Conservation (phyloP, 2,113 vertebrate genomes). For the Polyodon spathula region DNA sequence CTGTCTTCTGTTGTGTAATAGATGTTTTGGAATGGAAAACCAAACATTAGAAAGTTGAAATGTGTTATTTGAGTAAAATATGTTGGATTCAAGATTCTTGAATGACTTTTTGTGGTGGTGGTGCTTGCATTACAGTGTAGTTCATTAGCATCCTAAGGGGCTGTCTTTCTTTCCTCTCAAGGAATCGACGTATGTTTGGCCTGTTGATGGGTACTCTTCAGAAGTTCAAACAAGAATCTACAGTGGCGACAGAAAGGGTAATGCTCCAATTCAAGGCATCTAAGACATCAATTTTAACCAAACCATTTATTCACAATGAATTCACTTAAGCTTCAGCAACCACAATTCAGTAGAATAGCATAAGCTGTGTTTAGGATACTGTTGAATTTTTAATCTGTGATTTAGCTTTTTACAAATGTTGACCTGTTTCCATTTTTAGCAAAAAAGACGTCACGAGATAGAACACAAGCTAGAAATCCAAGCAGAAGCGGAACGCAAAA, state of each 20-base stretch:
- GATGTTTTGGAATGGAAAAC: too few relatives aligned
- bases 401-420: not conserved
- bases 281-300: not conserved
- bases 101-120: too few relatives aligned
- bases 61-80: too few relatives aligned
- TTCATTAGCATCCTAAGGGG: too few relatives aligned
- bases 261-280: not conserved
- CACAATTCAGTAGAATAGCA: too few relatives aligned
- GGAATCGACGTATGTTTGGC: slow-evolving; percentile 98
- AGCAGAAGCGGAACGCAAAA: slow-evolving; percentile 88
- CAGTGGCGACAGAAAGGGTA: slow-evolving; percentile 87
- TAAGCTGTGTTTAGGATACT: too few relatives aligned
- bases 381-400: not conserved
- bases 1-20: too few relatives aligned
- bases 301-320: not conserved
- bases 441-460: slow-evolving; percentile 91
- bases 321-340: too few relatives aligned
- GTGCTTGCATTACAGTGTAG: too few relatives aligned
- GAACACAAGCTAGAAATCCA: slow-evolving; percentile 97
- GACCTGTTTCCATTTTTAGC: slow-evolving; percentile 50
- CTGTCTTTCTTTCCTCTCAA: slow-evolving; percentile 30
- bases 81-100: too few relatives aligned
- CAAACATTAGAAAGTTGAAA: too few relatives aligned
- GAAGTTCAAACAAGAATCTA: slow-evolving; percentile 97
- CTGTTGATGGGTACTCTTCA: slow-evolving; percentile 98